Percentiles rank a stretch among this genome's conserved stretches.
Conservation (phyloP, 1,140 invertebrate species). For the Eufriesea mexicana region DNA sequence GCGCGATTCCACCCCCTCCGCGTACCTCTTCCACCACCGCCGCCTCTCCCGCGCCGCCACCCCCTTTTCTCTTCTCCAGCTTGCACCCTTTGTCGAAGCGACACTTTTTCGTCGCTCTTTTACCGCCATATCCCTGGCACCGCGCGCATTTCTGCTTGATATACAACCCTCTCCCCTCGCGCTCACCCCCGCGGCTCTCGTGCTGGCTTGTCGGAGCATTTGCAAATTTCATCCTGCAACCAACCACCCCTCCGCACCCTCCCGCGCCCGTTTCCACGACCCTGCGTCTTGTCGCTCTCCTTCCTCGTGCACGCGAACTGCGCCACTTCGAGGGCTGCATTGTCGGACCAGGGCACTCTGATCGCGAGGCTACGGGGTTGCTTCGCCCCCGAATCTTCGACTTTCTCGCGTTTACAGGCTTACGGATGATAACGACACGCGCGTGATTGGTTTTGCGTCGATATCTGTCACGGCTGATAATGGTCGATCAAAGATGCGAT, state of each 20-base stretch:
- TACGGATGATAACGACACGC: too few relatives aligned
- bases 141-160: slow-evolving; percentile 61
- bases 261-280: neutral
- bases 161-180: slow-evolving; percentile 34
- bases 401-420: too few relatives aligned
- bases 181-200: neutral
- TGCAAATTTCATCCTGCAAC: slow-evolving; percentile 54
- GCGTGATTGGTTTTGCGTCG: too few relatives aligned
- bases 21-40: slow-evolving; percentile 36
- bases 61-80: slow-evolving; percentile 46
- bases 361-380: too few relatives aligned
- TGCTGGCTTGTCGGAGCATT: slow-evolving; percentile 48
- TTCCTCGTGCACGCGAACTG: neutral
- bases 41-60: neutral
- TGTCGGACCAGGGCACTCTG: too few relatives aligned
- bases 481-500: too few relatives aligned
- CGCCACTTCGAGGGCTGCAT: neutral
- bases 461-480: too few relatives aligned
- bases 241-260: neutral
- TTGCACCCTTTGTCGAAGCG: slow-evolving; percentile 61
- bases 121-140: slow-evolving; percentile 56
- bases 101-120: slow-evolving; percentile 69
- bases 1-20: slow-evolving; percentile 9
- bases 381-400: too few relatives aligned
- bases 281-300: neutral